Base-by-base conservation (phyloP, 2,797 vertebrate species). In the Aphelocoma californica region DNA sequence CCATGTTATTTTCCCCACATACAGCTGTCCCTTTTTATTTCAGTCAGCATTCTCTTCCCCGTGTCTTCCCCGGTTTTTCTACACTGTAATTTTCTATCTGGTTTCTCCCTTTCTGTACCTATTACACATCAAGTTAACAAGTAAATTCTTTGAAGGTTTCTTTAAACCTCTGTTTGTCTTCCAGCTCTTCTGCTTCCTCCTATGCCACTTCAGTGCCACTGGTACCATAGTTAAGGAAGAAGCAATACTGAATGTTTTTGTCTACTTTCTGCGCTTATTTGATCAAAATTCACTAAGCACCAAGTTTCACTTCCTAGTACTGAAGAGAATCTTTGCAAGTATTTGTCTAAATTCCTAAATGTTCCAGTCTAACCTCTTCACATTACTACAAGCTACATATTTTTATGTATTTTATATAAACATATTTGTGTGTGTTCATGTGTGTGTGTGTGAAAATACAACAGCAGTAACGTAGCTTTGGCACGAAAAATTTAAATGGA, bases 351-450 rank as follows among this genome's bases (percentile, higher is more conserved):
- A 88, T 28, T 65, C 74, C 38, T 34, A 18, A 48, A 42, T 36
- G 21, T 71, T 81, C 11, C 65, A 56, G 32, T 34, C 51, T 48
- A 79, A 72, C 13, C 14, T 69, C 53, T 69, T 65, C 36, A 71
- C 8, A 29, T 6, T 28, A 48, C 31, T 50, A 57, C 23, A 60
- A 60, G 32, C 14, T 34, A 69, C 6, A 6, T 40, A 51, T 48
- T 47, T 73, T 65, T 23, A 85, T 21, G 6, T 36, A 28, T 36
- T 84, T 31, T 47, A 20, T 19, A 24, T 11, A 20, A 42, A 26
- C 18, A 1, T 15, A 5, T 4, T 9, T 20, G 15, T 40, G 4
- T 17, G 2, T 34, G 32, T 4, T 2, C 10, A 4, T 7, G 8
- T 4, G 6, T 11, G 6, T 4, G 8, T 29, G 10, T 4, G 3